Base-by-base conservation (phyloP, 2,797 vertebrate species). In the Enteromius paludinosus region DNA sequence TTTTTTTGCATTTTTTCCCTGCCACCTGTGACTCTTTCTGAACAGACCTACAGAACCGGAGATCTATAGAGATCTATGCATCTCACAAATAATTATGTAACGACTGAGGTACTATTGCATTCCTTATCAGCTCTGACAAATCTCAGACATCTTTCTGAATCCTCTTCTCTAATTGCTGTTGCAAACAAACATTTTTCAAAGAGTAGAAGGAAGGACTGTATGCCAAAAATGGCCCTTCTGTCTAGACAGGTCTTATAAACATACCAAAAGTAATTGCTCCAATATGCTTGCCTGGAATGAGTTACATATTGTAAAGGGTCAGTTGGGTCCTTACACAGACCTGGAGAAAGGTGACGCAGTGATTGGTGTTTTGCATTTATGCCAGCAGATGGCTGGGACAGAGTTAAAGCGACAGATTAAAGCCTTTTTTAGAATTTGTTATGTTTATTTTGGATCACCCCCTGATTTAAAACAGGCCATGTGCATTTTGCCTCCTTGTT, bases 41-140 rank as follows among this genome's bases (percentile, higher is more conserved):
- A 56, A 11, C 33, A 62, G 30, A 65, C 7, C 82, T 49, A 41
- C 25, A 59, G 82, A 78, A 71, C 83, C 76, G 17, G 79, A 79
- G 78, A 86, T 89, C 69, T 78, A 80, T 86, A 17, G 79, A 79
- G 78, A 86, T 89, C 69, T 78, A 80, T 86, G 71, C 61, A 33
- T 81, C 43, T 61, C 45, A 7, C 18, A 59, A 80, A 52, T 81
- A 86, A 81, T 87, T 86, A 85, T 38, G 30, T 23, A 65, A 69
- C 18, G 18, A 30, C n/a, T 45, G 35, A 81, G 79, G 79, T 52
- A 59, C n/a, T 79, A 83, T 82, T 84, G 66, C 47, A 75, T 74
- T 45, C 30, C 87, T 41, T 61, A 86, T 87, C 73, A 83, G 83
- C 78, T 85, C 41, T 25, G 45, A 62, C 45, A 33, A 43, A 83